Percentiles rank a stretch among this genome's conserved stretches.
Evolutionary conservation across 2,888 invertebrate genomes (phyloP).

Genomic region (Spicauda simplicius): DNA sequence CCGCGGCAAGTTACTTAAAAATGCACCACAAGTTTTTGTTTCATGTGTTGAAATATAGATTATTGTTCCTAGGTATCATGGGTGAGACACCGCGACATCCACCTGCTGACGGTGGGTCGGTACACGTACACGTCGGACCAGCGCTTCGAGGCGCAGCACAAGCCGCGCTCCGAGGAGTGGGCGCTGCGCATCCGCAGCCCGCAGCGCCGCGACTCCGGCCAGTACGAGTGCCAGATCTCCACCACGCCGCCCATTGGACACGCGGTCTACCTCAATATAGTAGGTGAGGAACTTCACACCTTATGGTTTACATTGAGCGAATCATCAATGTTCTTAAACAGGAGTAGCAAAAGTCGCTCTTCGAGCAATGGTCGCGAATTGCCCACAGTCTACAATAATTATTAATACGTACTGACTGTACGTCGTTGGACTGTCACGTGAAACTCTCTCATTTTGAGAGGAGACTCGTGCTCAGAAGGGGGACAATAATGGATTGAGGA

Average conservation of each 20-base stretch:
- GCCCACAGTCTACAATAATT: no score
- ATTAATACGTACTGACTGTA: no score
- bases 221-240: slow-evolving; percentile 95
- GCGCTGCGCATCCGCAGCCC: slow-evolving; percentile 86
- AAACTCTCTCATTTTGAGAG: no score
- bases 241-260: slow-evolving; percentile 94
- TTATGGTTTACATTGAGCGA: neutral
- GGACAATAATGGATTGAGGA: no score
- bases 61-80: slow-evolving; percentile 90
- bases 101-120: slow-evolving; percentile 94
- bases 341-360: neutral
- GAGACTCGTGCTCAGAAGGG: no score
- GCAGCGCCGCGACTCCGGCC: slow-evolving; percentile 93
- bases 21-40: no score
- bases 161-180: slow-evolving; percentile 95
- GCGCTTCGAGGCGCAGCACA: slow-evolving; percentile 92
- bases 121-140: slow-evolving; percentile 95
- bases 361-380: neutral
- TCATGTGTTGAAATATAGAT: no score
- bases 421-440: no score
- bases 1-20: no score
- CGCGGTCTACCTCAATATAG: slow-evolving; percentile 90
- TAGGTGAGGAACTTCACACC: slow-evolving; percentile 83
- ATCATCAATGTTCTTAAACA: no score
- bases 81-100: slow-evolving; percentile 96